A percentile compares a stretch with the other conserved stretches of the same genome.
Conservation (phyloP, 2,888 invertebrate species). For the Noctua comes region DNA sequence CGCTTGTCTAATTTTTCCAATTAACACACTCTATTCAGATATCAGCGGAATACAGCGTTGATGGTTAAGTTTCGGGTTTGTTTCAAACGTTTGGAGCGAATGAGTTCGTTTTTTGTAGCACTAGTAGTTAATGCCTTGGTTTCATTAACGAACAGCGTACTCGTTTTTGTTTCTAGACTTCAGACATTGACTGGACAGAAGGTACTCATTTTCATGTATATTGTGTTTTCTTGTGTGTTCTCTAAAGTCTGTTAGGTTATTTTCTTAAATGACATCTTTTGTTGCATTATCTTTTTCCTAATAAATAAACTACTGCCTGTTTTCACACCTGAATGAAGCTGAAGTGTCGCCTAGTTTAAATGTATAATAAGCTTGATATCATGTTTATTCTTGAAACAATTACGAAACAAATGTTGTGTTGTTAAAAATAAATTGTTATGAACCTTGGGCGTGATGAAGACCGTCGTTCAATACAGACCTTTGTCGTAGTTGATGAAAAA, state of each 20-base stretch:
- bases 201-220: neutral
- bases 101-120: neutral
- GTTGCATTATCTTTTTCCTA: neutral
- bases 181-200: neutral
- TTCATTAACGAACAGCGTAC: neutral
- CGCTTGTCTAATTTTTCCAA: conserved; percentile 33
- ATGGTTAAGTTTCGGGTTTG: neutral
- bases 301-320: neutral
- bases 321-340: no score
- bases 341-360: no score
- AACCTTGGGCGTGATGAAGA: no score
- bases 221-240: neutral
- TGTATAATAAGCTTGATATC: no score
- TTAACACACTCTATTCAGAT: conserved; percentile 30
- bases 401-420: no score
- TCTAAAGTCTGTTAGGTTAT: neutral
- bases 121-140: neutral
- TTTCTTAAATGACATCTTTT: no score
- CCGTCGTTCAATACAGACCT: no score
- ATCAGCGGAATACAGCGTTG: conserved; percentile 13
- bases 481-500: no score
- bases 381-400: no score
- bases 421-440: no score
- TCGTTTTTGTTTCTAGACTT: conserved; percentile 12
- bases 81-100: neutral